Conservation (phyloP, 2,113 vertebrate species). For the Amblyopsis rosae region DNA sequence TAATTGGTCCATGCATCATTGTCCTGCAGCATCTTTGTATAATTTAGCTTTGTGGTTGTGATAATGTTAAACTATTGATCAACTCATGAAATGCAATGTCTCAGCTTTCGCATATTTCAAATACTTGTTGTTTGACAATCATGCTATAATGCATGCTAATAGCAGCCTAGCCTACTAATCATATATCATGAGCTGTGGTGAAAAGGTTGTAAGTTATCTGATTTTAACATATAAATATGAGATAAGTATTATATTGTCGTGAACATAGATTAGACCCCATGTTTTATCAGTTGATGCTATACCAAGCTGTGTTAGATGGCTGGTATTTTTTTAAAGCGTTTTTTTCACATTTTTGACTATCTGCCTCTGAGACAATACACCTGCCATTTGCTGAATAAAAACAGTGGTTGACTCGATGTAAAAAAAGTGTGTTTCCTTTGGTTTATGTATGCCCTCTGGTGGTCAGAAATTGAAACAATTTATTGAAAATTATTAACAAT, state of each 20-base stretch:
- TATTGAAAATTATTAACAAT: not conserved
- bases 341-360: not conserved
- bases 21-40: not conserved
- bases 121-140: conserved; percentile 40
- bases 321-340: conserved; percentile 12
- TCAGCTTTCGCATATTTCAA: not conserved
- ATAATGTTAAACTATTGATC: not conserved
- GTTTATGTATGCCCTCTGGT: no score
- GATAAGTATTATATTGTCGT: conserved; percentile 4
- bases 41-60: not conserved
- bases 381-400: no score
- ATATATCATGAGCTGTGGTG: not conserved
- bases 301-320: not conserved
- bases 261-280: not conserved
- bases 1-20: no score
- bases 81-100: not conserved
- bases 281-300: conserved; percentile 4
- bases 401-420: no score
- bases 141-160: conserved; percentile 14
- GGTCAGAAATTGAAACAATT: not conserved
- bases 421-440: no score
- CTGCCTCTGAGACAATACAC: not conserved
- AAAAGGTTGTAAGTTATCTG: not conserved
- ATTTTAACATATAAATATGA: conserved; percentile 6
- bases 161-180: conserved; percentile 8